phyloP scores from a whole-genome alignment of 2,797 vertebrate genomes.

The Tragopan temminckii region DNA sequence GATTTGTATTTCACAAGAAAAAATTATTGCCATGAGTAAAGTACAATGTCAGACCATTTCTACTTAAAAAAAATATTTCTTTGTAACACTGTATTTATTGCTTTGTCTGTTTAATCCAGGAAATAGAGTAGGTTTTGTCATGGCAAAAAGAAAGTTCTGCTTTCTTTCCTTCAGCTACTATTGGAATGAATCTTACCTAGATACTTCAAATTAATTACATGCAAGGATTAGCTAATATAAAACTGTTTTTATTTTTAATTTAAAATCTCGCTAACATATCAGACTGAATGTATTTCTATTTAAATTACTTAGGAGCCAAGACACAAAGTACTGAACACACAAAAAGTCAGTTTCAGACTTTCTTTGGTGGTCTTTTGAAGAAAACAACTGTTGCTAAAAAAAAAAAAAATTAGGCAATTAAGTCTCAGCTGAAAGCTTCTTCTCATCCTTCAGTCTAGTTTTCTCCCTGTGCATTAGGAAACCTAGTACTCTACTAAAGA shows the following conservation, averaged over 20 bases:
- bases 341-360: neutral
- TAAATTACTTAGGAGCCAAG: neutral
- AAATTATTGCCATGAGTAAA: neutral
- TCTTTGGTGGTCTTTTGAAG: neutral
- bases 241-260: neutral
- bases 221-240: neutral
- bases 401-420: neutral
- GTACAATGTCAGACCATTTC: neutral
- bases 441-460: neutral
- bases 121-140: neutral
- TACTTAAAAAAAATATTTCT: neutral
- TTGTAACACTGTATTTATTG: neutral
- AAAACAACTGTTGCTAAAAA: neutral
- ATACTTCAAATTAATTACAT: neutral
- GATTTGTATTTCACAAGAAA: neutral
- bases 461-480: neutral
- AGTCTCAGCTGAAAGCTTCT: neutral
- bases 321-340: neutral
- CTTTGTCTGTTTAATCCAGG: neutral
- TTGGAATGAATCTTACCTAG: neutral
- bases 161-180: neutral
- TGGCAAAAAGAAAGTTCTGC: neutral
- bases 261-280: neutral
- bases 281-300: neutral
- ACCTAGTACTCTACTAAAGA: neutral